Evolutionary conservation across 37 sponge, comb jelly and placozoan species (phyloP).

Genomic region (Chondrilla cf. caribensis): DNA sequence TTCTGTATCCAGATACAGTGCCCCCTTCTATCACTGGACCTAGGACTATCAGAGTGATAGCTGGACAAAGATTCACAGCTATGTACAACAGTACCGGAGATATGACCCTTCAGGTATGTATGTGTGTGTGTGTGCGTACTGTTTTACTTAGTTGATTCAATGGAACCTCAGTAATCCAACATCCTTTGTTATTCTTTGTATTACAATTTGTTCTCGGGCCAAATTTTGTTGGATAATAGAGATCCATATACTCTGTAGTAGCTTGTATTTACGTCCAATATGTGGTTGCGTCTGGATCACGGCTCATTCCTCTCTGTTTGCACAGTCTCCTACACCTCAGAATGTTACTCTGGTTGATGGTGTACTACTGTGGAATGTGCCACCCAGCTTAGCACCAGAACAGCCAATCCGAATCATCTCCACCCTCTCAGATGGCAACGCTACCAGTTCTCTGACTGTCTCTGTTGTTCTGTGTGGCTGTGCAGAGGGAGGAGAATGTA

Average conservation of each 20-base stretch:
- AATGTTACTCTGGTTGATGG: background rate
- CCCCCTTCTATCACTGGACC: slow-evolving; percentile 1
- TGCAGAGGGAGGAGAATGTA: background rate
- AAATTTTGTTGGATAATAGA: too few relatives aligned
- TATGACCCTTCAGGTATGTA: background rate
- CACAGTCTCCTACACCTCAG: background rate
- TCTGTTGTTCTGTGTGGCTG: slow-evolving; percentile 10
- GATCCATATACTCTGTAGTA: too few relatives aligned
- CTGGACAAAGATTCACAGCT: background rate
- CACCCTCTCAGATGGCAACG: background rate
- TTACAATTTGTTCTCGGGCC: too few relatives aligned
- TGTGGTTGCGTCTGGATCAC: too few relatives aligned
- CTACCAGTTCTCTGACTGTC: background rate
- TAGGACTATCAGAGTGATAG: background rate
- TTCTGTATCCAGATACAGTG: slow-evolving; percentile 2
- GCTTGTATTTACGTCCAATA: too few relatives aligned
- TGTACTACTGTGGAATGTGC: background rate
- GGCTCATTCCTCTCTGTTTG: too few relatives aligned
- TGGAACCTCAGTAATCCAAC: too few relatives aligned
- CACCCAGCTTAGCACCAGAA: background rate
- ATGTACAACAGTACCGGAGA: background rate
- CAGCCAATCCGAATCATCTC: background rate
- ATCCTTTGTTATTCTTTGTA: too few relatives aligned
- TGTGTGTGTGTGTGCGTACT: too few relatives aligned
- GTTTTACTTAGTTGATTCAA: too few relatives aligned